Conservation (phyloP, 2,797 vertebrate genomes). For the Enteromius radiatus region DNA sequence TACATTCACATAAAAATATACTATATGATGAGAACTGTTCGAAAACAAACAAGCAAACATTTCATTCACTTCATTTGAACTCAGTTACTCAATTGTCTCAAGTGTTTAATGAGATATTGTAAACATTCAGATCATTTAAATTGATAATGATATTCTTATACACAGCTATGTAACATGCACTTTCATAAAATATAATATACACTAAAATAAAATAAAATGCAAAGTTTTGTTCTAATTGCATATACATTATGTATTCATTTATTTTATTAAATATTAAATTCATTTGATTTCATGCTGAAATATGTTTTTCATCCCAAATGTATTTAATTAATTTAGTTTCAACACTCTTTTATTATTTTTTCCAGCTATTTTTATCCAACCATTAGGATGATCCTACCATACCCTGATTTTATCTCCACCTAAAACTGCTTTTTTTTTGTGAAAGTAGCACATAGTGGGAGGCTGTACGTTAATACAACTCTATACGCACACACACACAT, state of each 20-base stretch:
- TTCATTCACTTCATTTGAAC: background rate
- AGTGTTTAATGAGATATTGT: background rate
- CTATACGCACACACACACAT: too few species aligned
- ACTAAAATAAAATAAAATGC: too few species aligned
- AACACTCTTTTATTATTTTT: too few species aligned
- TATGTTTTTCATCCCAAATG: background rate
- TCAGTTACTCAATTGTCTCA: background rate
- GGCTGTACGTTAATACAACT: too few species aligned
- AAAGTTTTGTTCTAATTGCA: too few species aligned
- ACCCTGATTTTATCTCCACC: background rate
- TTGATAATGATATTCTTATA: too few species aligned
- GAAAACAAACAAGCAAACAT: constrained; percentile 30
- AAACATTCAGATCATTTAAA: background rate
- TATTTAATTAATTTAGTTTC: background rate
- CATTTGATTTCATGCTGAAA: background rate
- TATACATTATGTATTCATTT: background rate
- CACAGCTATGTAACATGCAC: background rate
- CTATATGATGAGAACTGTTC: constrained; percentile 5
- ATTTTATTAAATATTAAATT: background rate
- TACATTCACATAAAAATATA: constrained; percentile 29
- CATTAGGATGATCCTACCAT: too few species aligned
- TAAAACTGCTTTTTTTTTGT: too few species aligned
- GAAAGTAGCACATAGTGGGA: too few species aligned
- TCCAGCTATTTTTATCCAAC: background rate
- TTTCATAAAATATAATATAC: background rate